phyloP scores from a whole-genome alignment of 2,888 invertebrate species.

The Limulus polyphemus region DNA sequence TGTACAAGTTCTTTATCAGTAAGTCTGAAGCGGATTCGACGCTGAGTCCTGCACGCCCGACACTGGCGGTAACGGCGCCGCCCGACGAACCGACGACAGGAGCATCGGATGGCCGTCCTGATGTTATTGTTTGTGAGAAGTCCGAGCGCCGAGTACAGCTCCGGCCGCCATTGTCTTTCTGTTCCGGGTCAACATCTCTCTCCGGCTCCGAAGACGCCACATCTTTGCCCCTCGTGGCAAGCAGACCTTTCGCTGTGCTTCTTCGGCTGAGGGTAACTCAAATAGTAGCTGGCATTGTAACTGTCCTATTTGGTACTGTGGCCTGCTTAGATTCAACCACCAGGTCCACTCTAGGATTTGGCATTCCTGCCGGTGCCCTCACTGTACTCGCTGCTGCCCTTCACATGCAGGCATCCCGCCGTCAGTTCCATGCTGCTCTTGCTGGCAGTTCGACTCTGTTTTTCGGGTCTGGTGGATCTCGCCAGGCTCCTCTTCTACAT shows the following conservation, averaged over 20 bases:
- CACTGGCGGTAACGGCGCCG: no score
- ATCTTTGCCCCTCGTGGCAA: background rate
- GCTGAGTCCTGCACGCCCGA: no score
- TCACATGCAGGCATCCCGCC: conserved; percentile 4
- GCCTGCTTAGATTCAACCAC: conserved; percentile 19
- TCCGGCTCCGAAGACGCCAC: no score
- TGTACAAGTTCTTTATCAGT: no score
- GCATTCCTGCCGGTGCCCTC: conserved; percentile 8
- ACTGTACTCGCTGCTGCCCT: conserved; percentile 3
- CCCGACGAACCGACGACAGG: no score
- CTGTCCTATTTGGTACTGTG: conserved; percentile 15
- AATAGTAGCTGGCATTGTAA: conserved; percentile 18
- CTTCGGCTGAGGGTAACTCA: conserved; percentile 21
- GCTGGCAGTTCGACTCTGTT: background rate
- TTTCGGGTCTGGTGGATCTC: background rate
- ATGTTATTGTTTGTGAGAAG: no score
- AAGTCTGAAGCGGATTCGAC: no score
- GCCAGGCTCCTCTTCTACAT: background rate
- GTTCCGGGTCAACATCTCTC: no score
- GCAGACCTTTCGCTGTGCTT: conserved; percentile 10
- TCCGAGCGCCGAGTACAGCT: no score
- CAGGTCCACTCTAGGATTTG: conserved; percentile 5
- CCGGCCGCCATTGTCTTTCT: no score
- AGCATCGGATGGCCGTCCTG: no score
- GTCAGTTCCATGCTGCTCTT: background rate